Percentiles rank a stretch among this genome's conserved stretches.
Conservation (phyloP, 2,797 vertebrate species). For the Ctenosaura bakeri region DNA sequence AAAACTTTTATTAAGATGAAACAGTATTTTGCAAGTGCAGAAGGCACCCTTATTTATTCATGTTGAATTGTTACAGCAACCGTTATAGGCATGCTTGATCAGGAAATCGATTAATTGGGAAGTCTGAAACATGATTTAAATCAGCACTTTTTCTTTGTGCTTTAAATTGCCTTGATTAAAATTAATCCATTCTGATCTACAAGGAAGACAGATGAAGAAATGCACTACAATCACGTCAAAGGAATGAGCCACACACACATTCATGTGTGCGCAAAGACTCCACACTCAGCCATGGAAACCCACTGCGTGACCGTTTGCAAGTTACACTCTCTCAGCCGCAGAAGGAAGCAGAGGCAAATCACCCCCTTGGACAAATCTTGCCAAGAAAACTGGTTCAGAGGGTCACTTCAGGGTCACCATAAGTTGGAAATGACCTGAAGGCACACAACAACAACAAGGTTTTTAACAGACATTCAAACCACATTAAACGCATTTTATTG, state of each 20-base stretch:
- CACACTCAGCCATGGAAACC: too few relatives aligned
- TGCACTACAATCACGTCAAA: neutral
- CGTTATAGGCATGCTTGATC: neutral
- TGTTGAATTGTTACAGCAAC: slow-evolving; percentile 8
- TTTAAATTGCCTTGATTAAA: slow-evolving; percentile 12
- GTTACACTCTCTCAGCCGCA: too few relatives aligned
- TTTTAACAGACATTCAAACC: neutral
- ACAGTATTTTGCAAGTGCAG: neutral
- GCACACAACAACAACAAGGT: too few relatives aligned
- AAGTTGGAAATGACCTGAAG: too few relatives aligned
- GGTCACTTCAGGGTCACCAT: too few relatives aligned
- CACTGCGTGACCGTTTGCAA: too few relatives aligned
- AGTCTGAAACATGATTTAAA: neutral
- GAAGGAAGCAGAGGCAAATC: too few relatives aligned
- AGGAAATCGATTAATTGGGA: neutral
- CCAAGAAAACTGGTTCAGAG: too few relatives aligned
- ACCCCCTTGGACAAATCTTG: too few relatives aligned
- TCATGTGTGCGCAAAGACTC: neutral
- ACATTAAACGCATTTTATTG: neutral
- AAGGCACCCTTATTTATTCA: neutral
- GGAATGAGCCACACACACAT: neutral
- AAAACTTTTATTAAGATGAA: neutral
- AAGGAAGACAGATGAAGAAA: neutral
- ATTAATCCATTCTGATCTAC: slow-evolving; percentile 6
- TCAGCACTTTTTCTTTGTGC: neutral